Evolutionary conservation across 2,113 vertebrate genomes (phyloP).

Genomic region (Eulacestoma nigropectus): DNA sequence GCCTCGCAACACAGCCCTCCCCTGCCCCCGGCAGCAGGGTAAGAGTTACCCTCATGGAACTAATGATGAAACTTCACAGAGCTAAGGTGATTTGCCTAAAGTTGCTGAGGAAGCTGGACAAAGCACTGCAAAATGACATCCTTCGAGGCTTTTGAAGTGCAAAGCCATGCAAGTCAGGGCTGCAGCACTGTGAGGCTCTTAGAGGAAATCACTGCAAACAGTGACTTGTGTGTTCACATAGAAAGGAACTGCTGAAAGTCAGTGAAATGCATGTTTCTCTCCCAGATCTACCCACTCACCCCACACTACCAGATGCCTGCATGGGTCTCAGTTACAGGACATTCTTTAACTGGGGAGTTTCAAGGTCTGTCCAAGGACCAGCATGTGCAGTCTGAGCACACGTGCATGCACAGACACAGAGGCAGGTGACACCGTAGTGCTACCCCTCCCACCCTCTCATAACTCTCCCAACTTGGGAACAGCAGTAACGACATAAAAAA

Average conservation of each 20-base stretch:
- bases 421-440: not conserved
- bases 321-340: not conserved
- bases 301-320: not conserved
- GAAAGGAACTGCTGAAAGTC: not conserved
- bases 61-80: not conserved
- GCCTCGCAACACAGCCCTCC: not conserved
- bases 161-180: not conserved
- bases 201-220: not conserved
- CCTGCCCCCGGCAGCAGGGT: not conserved
- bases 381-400: not conserved
- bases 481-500: not conserved
- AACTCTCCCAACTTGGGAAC: not conserved
- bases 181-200: not conserved
- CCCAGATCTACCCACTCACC: not conserved
- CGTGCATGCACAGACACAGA: not conserved
- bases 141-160: not conserved
- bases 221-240: accelerated
- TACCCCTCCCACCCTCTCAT: not conserved
- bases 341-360: not conserved
- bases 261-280: not conserved
- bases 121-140: not conserved
- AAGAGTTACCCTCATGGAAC: not conserved
- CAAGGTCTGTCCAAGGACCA: constrained; percentile 7
- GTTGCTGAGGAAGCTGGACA: not conserved
- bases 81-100: constrained; percentile 34